Evolutionary conservation across 2,888 invertebrate genomes (phyloP).

Genomic region (Biston stratarius): DNA sequence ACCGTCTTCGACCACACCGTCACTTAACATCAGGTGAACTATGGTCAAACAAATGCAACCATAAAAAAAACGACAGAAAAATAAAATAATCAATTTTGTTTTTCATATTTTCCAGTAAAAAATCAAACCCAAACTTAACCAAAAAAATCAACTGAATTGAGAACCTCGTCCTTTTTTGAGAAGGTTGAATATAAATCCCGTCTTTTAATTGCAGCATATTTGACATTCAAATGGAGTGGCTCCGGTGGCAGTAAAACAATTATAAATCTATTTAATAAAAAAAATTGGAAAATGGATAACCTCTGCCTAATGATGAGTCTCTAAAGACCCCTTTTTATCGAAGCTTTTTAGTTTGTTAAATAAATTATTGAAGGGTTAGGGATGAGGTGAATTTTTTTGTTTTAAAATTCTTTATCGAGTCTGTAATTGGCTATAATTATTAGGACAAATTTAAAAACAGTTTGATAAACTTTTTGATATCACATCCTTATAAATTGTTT

Average conservation of each 20-base stretch:
- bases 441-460: not conserved
- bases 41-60: no score
- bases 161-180: no score
- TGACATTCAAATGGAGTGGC: slow-evolving; percentile 63
- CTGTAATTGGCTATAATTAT: slow-evolving; percentile 2
- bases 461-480: not conserved
- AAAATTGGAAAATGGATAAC: slow-evolving; percentile 29
- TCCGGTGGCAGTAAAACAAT: slow-evolving; percentile 61
- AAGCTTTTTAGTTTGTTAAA: slow-evolving; percentile 12
- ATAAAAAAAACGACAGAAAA: no score
- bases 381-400: slow-evolving; percentile 7
- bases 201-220: slow-evolving; percentile 59
- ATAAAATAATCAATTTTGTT: no score
- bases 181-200: not conserved
- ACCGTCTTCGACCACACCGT: no score
- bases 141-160: not conserved
- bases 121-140: not conserved
- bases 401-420: slow-evolving; percentile 6
- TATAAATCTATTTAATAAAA: slow-evolving; percentile 58
- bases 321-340: slow-evolving; percentile 16
- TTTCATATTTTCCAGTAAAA: no score
- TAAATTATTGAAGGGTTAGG: slow-evolving; percentile 18
- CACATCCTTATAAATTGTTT: no score
- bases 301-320: slow-evolving; percentile 16
- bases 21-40: no score